Conservation (phyloP, 2,113 vertebrate genomes). For the Indicator maculatus region DNA sequence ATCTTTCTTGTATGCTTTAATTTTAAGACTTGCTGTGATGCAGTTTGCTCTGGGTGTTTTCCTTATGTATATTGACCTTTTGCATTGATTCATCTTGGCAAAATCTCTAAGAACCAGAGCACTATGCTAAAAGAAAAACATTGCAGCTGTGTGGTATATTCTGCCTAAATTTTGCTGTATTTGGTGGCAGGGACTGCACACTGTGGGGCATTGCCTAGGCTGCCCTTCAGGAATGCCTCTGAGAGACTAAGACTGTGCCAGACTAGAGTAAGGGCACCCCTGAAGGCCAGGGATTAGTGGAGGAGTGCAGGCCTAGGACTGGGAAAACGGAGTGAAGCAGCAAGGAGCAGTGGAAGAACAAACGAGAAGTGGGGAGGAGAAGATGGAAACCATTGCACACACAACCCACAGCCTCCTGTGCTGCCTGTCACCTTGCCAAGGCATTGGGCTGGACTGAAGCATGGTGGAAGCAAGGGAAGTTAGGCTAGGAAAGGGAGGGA, state of each 20-base stretch:
- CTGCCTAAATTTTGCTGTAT: not conserved
- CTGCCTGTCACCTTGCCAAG: rapidly evolving
- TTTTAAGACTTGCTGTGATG: not conserved
- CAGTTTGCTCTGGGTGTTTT: not conserved
- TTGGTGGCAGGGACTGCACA: not conserved
- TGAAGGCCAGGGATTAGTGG: too few relatives aligned
- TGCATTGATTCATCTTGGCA: not conserved
- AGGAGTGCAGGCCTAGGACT: too few relatives aligned
- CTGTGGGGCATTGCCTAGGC: not conserved
- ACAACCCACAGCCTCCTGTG: not conserved
- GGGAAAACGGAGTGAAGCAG: rapidly evolving
- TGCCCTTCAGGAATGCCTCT: not conserved
- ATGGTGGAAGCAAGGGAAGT: not conserved
- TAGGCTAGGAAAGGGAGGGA: rapidly evolving
- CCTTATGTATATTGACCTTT: not conserved
- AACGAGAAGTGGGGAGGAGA: not conserved
- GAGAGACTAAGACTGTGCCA: rapidly evolving
- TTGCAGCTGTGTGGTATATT: not conserved
- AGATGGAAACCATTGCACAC: rapidly evolving
- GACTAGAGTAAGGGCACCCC: not conserved
- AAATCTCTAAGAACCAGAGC: not conserved
- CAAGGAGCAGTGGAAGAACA: not conserved
- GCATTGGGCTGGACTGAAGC: not conserved
- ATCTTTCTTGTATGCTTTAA: not conserved
- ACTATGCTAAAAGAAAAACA: not conserved